Percentiles rank a stretch among this genome's conserved stretches.
Conservation (phyloP, 2,113 vertebrate genomes). For the Suricata suricatta region DNA sequence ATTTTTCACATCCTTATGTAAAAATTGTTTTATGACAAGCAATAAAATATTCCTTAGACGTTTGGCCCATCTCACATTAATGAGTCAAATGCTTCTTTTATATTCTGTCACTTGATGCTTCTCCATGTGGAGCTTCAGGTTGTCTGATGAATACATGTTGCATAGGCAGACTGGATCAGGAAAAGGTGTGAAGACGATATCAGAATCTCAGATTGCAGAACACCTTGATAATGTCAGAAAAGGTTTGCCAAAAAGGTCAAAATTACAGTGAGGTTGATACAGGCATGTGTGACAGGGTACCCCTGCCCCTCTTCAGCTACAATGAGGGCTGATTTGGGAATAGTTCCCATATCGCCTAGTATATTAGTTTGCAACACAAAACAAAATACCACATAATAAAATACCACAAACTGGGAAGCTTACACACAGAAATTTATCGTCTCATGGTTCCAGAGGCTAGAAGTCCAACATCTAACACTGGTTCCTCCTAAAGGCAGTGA, state of each 20-base stretch:
- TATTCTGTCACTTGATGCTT: neutral
- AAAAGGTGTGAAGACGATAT: neutral
- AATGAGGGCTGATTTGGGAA: neutral
- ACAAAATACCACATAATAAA: neutral
- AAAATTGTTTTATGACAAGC: neutral
- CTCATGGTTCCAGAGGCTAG: neutral
- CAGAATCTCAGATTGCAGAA: neutral
- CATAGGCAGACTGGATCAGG: neutral
- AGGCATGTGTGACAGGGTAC: neutral
- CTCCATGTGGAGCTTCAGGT: neutral
- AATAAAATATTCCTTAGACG: conserved; percentile 33
- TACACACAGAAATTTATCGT: neutral
- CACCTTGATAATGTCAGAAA: neutral
- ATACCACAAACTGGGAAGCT: neutral
- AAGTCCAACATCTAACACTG: neutral
- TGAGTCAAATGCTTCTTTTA: neutral
- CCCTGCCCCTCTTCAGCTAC: neutral
- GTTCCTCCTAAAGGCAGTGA: neutral
- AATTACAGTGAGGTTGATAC: neutral
- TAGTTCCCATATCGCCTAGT: neutral
- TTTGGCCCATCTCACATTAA: neutral
- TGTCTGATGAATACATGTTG: neutral
- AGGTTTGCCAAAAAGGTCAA: neutral
- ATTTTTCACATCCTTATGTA: neutral
- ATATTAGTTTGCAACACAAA: neutral